These are phyloP conservation scores for Clunio marinus DNA, from an alignment of 2,888 invertebrate genomes.

Conservation along the genomic window DNA sequence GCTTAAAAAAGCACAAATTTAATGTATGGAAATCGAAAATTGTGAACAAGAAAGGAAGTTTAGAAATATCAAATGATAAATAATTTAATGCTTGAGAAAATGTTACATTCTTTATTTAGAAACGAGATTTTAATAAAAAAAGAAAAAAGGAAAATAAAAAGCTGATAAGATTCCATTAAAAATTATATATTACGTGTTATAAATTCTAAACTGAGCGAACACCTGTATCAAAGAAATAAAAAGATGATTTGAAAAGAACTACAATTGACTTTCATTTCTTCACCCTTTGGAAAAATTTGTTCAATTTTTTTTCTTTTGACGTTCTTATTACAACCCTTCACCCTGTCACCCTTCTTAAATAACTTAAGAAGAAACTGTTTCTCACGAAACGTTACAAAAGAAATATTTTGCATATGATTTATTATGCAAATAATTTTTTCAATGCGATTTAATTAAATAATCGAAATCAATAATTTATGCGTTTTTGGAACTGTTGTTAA, in stretches of 20 bases:
- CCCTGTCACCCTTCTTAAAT: neutral
- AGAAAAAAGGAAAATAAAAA: too few species aligned
- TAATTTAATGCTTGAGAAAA: too few species aligned
- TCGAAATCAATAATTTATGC: conserved; percentile 20
- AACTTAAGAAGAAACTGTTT: conserved; percentile 1
- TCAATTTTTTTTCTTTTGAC: neutral
- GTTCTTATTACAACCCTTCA: conserved; percentile 9
- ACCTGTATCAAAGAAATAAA: conserved; percentile 3
- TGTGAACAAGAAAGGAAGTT: too few species aligned
- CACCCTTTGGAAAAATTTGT: neutral
- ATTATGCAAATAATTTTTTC: conserved; percentile 36
- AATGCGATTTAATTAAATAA: conserved; percentile 35
- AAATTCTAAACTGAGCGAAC: too few species aligned
- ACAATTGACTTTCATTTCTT: conserved; percentile 18
- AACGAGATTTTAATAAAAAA: too few species aligned
- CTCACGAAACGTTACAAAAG: conserved; percentile 3
- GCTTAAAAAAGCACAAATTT: neutral
- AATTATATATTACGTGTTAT: too few species aligned
- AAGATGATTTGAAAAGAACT: neutral
- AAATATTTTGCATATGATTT: conserved; percentile 34
- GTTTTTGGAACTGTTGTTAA: neutral
- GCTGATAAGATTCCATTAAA: too few species aligned
- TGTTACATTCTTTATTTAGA: too few species aligned
- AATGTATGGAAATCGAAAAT: too few species aligned
- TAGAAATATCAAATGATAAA: too few species aligned